Conservation (phyloP, 2,113 vertebrate species). For the Aythya baeri region DNA sequence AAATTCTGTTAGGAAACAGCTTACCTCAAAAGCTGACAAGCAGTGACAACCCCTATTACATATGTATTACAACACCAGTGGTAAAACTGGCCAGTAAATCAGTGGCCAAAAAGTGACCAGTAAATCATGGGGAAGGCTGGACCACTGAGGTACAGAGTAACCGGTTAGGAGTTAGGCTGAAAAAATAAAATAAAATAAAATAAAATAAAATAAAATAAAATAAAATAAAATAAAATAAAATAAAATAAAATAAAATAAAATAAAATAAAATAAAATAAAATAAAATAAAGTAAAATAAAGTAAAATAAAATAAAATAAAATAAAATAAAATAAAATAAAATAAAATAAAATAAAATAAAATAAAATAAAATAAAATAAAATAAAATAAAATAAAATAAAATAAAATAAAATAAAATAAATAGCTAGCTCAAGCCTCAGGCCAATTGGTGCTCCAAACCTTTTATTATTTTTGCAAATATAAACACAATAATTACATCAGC, state of each 20-base stretch:
- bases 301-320: too few relatives aligned
- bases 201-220: too few relatives aligned
- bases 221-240: too few relatives aligned
- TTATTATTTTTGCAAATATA: conserved; percentile 28
- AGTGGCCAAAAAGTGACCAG: neutral
- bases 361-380: too few relatives aligned
- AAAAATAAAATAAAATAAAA: too few relatives aligned
- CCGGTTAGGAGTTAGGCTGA: neutral
- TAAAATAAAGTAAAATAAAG: too few relatives aligned
- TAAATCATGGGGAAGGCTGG: neutral
- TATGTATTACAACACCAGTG: neutral
- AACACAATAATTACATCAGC: conserved; percentile 14
- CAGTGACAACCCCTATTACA: neutral
- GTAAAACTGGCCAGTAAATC: conserved; percentile 33
- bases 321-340: too few relatives aligned
- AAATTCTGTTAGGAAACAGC: neutral
- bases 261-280: too few relatives aligned
- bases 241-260: too few relatives aligned
- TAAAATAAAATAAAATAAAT: too few relatives aligned
- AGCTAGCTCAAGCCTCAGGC: neutral
- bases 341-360: too few relatives aligned
- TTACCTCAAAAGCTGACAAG: neutral
- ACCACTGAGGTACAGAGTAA: neutral
- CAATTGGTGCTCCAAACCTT: neutral
- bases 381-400: too few relatives aligned